Conservation (phyloP, 2,113 vertebrate species). For the Grammomys surdaster region DNA sequence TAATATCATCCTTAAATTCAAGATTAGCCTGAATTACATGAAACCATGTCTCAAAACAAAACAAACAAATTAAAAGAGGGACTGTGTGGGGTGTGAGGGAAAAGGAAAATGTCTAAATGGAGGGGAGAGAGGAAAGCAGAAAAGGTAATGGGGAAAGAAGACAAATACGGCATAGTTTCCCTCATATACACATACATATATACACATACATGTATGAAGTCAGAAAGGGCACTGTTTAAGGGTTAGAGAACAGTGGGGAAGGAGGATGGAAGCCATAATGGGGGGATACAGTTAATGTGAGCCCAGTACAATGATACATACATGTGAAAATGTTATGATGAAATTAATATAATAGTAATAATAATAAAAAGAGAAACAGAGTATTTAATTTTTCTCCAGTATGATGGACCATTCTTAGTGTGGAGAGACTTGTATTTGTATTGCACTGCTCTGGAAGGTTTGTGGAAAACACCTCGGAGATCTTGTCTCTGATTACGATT, state of each 20-base stretch:
- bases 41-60: background rate
- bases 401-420: background rate
- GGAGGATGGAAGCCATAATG: too few relatives aligned
- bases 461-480: background rate
- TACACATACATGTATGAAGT: background rate
- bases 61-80: background rate
- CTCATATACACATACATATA: background rate
- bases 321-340: background rate
- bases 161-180: background rate
- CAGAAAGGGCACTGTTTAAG: background rate
- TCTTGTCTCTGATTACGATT: constrained; percentile 44
- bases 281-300: background rate
- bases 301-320: background rate
- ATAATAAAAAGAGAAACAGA: background rate
- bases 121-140: background rate
- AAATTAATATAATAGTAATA: background rate
- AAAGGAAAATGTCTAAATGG: background rate
- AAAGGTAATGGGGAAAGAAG: background rate
- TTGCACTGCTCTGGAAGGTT: background rate
- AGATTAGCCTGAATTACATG: background rate
- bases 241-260: background rate
- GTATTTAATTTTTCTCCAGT: background rate
- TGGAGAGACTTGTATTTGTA: background rate
- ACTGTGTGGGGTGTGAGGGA: background rate
- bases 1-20: background rate